Evolutionary conservation across 2,797 vertebrate genomes (phyloP), one percentile per base, ranked within the genome.

Genomic region (Numenius phaeopus): DNA sequence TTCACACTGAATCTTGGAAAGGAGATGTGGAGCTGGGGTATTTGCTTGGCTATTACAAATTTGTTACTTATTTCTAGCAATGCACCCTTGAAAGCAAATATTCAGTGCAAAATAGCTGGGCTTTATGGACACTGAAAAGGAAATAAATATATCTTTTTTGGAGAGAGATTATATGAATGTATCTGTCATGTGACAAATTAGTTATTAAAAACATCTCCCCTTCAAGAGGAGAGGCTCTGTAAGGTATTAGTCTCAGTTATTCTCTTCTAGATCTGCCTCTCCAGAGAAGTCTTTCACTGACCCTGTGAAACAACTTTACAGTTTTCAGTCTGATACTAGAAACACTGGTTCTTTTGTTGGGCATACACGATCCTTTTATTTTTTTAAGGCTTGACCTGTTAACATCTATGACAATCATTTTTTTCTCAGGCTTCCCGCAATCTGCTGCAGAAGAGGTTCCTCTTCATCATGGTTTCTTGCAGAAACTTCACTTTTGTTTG

Each of bases 1-100:
- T 96, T 94, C 89, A 95, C 94, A 94, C 79, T 90, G 58, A 94
- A 83, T 96, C 84, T 93, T 86, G 79, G 87, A 96, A 96, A 94
- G 47, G 70, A 95, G 76, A 95, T 3, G 22, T 57, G 75, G 87
- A 94, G 84, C 65, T 91, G 50, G 75, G 66, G 75, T 93, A 85
- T 80, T 95, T 93, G 55, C 79, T 82, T 65, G 82, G 54, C 64
- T 95, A 81, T 82, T 91, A 90, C 21, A 79, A 71, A 89, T 89
- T 94, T 78, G 61, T 95, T 94, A 89, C 78, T 97, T 93, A 87
- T 87, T 96, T 94, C 90, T 96, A 94, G 49, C n/a, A 88, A 93
- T 77, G 52, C 37, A 92, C 37, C 27, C 91, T 84, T 96, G 87
- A 93, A 96, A 89, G 66, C 49, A 86, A 91, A 88, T 82, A 79